A percentile compares a stretch with the other conserved stretches of the same genome.
These are phyloP conservation scores for Stomorhina lunata DNA, from an alignment of 2,888 invertebrate species.

Conservation along the genomic window DNA sequence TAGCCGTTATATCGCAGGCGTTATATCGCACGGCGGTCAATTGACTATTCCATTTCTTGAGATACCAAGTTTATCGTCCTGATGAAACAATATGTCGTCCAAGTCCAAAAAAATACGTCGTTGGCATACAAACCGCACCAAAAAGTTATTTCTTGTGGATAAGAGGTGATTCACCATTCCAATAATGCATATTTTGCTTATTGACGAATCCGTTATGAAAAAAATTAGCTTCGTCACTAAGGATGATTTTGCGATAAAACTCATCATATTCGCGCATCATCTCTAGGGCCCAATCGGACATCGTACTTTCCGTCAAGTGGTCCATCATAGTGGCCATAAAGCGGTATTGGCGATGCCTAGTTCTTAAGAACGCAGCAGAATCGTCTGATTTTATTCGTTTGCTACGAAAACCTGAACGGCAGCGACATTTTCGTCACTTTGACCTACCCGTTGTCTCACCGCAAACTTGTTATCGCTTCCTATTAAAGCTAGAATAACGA, in stretches of 20 bases:
- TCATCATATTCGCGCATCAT: neutral
- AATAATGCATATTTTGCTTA: conserved; percentile 16
- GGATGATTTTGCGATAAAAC: neutral
- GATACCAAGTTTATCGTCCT: too few species aligned
- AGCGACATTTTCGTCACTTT: conserved; percentile 9
- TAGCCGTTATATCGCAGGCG: too few species aligned
- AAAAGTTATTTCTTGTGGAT: conserved; percentile 10
- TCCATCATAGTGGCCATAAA: neutral
- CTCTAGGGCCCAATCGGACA: neutral
- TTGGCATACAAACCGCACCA: neutral
- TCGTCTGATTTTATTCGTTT: neutral
- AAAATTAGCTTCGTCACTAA: neutral
- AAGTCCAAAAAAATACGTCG: neutral
- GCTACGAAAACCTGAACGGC: neutral
- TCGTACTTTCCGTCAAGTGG: neutral
- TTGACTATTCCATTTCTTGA: too few species aligned
- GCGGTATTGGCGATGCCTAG: neutral
- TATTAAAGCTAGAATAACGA: neutral
- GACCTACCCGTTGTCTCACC: neutral
- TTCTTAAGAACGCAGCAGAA: neutral
- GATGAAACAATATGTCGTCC: too few species aligned
- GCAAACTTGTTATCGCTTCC: neutral
- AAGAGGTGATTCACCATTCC: neutral
- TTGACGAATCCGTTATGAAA: neutral
- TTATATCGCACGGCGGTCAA: too few species aligned